Percentiles rank a stretch among this genome's conserved stretches.
phyloP scores from a whole-genome alignment of 2,113 vertebrate genomes.

The Micromys minutus region DNA sequence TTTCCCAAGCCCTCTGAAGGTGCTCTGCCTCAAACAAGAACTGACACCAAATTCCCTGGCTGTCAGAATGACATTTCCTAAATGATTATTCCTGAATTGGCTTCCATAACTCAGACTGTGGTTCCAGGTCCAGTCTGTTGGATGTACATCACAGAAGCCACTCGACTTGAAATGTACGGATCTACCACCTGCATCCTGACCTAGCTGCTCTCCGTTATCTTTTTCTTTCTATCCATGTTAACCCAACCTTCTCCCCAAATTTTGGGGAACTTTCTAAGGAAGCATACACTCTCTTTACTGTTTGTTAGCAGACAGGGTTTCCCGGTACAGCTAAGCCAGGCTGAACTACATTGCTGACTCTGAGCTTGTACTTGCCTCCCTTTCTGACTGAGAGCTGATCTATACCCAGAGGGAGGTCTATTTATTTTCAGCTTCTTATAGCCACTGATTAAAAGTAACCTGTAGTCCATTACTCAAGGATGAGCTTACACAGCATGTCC shows the following conservation, averaged over 20 bases:
- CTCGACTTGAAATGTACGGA: not conserved
- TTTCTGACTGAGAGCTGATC: not conserved
- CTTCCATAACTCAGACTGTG: not conserved
- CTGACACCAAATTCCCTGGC: not conserved
- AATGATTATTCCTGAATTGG: not conserved
- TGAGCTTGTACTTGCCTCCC: not conserved
- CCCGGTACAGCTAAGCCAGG: not conserved
- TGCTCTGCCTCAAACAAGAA: not conserved
- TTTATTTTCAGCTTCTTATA: constrained; percentile 66
- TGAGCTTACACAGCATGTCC: not conserved
- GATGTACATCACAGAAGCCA: not conserved
- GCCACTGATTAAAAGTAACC: constrained; percentile 73
- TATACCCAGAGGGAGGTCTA: not conserved
- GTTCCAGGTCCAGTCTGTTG: not conserved
- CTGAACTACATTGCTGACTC: not conserved
- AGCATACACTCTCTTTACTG: not conserved
- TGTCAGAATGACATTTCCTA: not conserved
- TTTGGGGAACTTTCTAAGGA: not conserved
- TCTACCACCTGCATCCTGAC: not conserved
- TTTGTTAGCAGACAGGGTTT: not conserved
- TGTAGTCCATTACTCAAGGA: constrained; percentile 61
- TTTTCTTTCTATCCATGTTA: not conserved
- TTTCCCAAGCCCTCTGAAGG: not conserved
- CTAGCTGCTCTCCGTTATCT: not conserved
- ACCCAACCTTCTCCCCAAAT: not conserved